Evolutionary conservation across 2,113 vertebrate genomes (phyloP).

Genomic region (Neodontobutis hainanensis): DNA sequence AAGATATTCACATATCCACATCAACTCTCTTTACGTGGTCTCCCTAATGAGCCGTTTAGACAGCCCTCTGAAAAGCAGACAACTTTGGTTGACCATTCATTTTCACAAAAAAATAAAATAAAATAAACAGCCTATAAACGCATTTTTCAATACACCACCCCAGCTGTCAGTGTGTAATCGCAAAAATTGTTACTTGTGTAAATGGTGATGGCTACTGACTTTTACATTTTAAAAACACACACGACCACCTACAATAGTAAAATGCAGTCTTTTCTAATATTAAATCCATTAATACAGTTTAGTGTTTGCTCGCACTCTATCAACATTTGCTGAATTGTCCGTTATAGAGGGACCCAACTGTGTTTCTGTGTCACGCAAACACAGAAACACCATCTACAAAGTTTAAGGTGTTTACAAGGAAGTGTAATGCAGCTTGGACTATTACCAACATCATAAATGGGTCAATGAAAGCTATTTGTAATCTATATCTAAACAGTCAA

Average conservation of each 20-base stretch:
- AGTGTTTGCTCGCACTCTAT: background rate
- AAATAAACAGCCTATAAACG: background rate
- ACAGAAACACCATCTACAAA: background rate
- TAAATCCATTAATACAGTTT: background rate
- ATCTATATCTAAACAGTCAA: background rate
- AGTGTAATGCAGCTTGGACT: background rate
- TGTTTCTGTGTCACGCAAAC: background rate
- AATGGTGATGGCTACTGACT: background rate
- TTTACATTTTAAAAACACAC: background rate
- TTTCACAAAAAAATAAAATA: background rate
- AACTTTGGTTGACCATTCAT: background rate
- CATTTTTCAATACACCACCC: background rate
- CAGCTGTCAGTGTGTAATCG: background rate
- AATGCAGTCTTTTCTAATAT: background rate
- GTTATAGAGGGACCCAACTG: background rate
- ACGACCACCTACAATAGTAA: background rate
- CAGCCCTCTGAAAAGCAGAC: background rate
- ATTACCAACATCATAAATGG: background rate
- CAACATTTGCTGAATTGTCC: background rate
- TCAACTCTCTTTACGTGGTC: background rate
- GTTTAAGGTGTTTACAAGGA: background rate
- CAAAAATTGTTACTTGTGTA: background rate
- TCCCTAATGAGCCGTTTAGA: conserved; percentile 3
- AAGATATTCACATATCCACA: no score
- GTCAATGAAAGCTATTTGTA: background rate